Base-by-base conservation (phyloP, 2,888 invertebrate species). In the Zeuzera pyrina region DNA sequence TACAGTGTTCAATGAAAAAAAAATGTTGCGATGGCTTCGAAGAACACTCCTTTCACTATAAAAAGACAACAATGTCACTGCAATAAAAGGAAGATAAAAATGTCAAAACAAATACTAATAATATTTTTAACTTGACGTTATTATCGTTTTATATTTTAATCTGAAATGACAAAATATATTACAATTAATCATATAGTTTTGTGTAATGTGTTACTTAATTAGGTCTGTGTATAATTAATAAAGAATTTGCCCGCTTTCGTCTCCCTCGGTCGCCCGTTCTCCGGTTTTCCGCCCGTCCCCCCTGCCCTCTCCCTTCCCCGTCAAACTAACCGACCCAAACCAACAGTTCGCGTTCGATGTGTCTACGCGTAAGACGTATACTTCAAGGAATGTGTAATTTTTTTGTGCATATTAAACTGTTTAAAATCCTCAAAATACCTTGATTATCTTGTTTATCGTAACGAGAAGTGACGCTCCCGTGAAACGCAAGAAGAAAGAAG, bases 271-370 rank as follows among this genome's bases (percentile, higher is more conserved):
- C 57, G 60, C 64, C 69, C 72, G 57, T 66, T 77, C 78, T 77
- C 73, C 70, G 68, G 66, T 73, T 70, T 73, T 73, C 72, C 74
- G 69, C 68, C 72, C 65, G 65, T 63, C 51, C 43, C 41, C 40
- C 45, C 39, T 50, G 37, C 45, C 42, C 43, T 43, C 46, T 34
- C 45, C 15, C 52, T 45, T 47, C 49, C 53, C 46, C 50, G 47
- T 45, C n/a, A n/a, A 46, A 43, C 38, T 65, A 57, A 58, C 59
- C 57, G 59, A 69, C 60, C 62, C 62, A 72, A 73, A 67, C 58
- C 46, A 58, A 57, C 85, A 86, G 86, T 86, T 85, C 84, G 86
- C 84, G 83, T 85, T 84, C 77, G 78, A 77, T 81, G 71, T 79
- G 66, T 73, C 71, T 72, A 70, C 70, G 77, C 69, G 77, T 51